Conservation (phyloP, 2,113 vertebrate genomes). For the Ciconia boyciana region DNA sequence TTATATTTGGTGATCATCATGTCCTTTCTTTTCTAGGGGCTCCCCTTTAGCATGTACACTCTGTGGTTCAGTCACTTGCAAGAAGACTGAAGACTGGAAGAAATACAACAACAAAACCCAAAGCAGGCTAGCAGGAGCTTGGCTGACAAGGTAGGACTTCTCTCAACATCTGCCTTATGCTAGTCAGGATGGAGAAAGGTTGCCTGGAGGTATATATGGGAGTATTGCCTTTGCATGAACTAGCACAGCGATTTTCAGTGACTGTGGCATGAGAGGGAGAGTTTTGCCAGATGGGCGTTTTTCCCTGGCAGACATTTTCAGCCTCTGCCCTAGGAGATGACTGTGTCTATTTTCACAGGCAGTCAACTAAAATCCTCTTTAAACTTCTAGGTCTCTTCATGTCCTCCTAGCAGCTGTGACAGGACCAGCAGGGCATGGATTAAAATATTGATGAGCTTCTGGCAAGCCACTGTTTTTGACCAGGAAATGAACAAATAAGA, state of each 20-base stretch:
- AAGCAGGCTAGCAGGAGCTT: background rate
- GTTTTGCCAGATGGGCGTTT: conserved; percentile 30
- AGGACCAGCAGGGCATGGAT: conserved; percentile 3
- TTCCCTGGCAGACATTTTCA: conserved; percentile 35
- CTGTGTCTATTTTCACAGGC: conserved; percentile 29
- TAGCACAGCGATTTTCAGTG: conserved; percentile 24
- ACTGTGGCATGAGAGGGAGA: background rate
- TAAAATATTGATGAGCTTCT: background rate
- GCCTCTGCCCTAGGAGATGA: conserved; percentile 22
- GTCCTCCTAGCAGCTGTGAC: background rate
- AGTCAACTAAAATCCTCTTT: conserved; percentile 52
- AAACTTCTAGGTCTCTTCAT: conserved; percentile 20
- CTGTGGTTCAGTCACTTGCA: background rate
- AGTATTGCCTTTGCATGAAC: conserved; percentile 12
- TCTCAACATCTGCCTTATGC: conserved; percentile 25
- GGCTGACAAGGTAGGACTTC: background rate
- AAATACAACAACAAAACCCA: background rate
- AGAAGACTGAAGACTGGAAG: background rate
- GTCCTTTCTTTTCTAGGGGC: background rate
- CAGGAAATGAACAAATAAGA: background rate
- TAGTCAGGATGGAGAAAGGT: background rate
- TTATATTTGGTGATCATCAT: background rate
- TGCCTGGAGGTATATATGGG: background rate
- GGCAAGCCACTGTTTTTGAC: background rate
- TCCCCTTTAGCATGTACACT: background rate